Evolutionary conservation across 2,113 vertebrate genomes (phyloP).

Genomic region (Ailurus styani): DNA sequence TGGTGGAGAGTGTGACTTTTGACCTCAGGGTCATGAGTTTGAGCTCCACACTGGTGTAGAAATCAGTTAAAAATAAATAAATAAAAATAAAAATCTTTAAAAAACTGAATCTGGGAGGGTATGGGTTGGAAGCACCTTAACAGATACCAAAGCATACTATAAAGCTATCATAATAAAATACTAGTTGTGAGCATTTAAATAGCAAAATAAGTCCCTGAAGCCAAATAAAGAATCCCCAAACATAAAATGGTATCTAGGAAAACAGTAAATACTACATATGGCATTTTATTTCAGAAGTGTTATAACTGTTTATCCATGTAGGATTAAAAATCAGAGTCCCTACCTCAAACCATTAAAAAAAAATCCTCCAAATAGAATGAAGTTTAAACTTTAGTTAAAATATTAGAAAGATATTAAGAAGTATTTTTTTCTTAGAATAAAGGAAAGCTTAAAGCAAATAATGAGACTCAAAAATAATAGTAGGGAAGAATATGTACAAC

Average conservation of each 20-base stretch:
- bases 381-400: not conserved
- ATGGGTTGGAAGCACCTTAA: not conserved
- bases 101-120: not conserved
- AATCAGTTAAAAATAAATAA: not conserved
- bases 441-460: not conserved
- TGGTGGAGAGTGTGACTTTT: not conserved
- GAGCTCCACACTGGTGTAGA: not conserved
- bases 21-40: not conserved
- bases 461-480: not conserved
- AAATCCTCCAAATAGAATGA: not conserved
- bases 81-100: not conserved
- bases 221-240: not conserved
- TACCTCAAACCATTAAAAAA: not conserved
- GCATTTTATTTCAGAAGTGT: not conserved
- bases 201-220: not conserved
- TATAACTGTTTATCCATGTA: not conserved
- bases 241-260: not conserved
- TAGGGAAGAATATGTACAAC: not conserved
- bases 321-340: not conserved
- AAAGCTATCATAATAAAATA: not conserved
- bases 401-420: not conserved
- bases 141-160: not conserved
- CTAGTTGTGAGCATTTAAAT: not conserved
- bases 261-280: not conserved
- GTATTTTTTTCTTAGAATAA: not conserved